Base-by-base conservation (phyloP, 2,113 vertebrate species). In the Entelurus aequoreus region DNA sequence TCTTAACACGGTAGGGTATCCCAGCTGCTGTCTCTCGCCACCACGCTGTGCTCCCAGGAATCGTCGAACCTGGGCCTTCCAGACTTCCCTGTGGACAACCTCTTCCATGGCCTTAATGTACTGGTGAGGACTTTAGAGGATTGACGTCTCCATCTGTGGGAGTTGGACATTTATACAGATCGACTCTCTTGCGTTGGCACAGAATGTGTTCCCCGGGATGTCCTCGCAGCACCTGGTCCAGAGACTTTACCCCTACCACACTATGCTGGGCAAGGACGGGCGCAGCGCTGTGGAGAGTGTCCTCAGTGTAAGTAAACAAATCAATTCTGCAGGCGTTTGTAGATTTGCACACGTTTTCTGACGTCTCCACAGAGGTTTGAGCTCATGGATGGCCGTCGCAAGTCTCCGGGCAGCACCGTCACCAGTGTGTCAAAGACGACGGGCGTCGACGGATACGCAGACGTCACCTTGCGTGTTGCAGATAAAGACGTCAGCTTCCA, bases 51-150 rank as follows among this genome's bases (percentile, higher is more conserved):
- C 85, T 95, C 95, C 48, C 93, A 96, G 89, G 95, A 99, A 85
- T 98, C 95, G 6, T 90, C 93, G 65, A 79, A 74, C 16, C 49
- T 98, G 62, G 94, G 94, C 64, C 92, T 99, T 63, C 96, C 95
- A 60, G 95, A 99, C 88, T 99, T 99, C 82, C 97, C 97, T 65
- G 82, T 96, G 84, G 95, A 99, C 85, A 95, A 89, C 77, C 87
- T 99, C 65, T 85, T 92, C 2, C 86, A 92, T 67, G 93, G 91
- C 42, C 78, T 98, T 80, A 86, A 87, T 63, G 84, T 99, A 74
- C 83, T 99, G 92, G 97, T 98, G 90, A 85, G 91, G 52, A 10
- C 16, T 61, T 47, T n/a, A 12, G 9, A 37, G 10, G 14, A 35
- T 13, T n/a, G 15, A 46, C 8, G 9, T 36, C 6, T 35, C 6